Conservation (phyloP, 2,113 vertebrate species). For the Hepsetus odoe region DNA sequence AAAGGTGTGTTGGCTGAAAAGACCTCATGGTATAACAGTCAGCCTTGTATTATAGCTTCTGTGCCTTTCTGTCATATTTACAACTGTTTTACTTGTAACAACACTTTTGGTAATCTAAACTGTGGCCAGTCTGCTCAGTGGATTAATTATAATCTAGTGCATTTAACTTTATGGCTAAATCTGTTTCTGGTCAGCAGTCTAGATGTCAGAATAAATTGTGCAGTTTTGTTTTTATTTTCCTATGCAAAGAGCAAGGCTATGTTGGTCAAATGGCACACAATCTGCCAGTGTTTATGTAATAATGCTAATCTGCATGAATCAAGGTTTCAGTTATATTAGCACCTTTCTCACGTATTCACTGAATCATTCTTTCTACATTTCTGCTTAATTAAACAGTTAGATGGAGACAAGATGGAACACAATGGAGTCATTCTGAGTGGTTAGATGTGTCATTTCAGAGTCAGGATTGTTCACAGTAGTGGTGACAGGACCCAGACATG, state of each 20-base stretch:
- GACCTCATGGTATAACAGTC: too few relatives aligned
- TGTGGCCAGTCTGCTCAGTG: neutral
- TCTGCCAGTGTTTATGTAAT: conserved; percentile 52
- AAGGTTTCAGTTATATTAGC: neutral
- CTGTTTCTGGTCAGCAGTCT: conserved; percentile 5
- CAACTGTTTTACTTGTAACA: neutral
- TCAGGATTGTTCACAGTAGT: too few relatives aligned
- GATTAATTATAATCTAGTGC: neutral
- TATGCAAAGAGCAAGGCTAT: neutral
- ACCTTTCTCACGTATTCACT: neutral
- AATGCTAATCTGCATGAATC: conserved; percentile 60
- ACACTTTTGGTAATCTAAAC: neutral
- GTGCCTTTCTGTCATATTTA: too few relatives aligned
- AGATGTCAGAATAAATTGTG: neutral
- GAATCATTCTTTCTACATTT: too few relatives aligned
- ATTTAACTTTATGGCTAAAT: neutral
- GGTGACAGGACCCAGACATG: too few relatives aligned
- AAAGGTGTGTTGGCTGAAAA: too few relatives aligned
- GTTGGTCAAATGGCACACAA: conserved; percentile 15
- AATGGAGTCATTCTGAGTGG: too few relatives aligned
- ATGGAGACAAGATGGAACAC: too few relatives aligned
- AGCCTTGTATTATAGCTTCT: neutral
- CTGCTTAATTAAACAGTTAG: too few relatives aligned
- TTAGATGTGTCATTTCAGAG: too few relatives aligned
- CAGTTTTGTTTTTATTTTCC: neutral